Base-by-base conservation (phyloP, 2,797 vertebrate species). In the Pelobates cultripes region DNA sequence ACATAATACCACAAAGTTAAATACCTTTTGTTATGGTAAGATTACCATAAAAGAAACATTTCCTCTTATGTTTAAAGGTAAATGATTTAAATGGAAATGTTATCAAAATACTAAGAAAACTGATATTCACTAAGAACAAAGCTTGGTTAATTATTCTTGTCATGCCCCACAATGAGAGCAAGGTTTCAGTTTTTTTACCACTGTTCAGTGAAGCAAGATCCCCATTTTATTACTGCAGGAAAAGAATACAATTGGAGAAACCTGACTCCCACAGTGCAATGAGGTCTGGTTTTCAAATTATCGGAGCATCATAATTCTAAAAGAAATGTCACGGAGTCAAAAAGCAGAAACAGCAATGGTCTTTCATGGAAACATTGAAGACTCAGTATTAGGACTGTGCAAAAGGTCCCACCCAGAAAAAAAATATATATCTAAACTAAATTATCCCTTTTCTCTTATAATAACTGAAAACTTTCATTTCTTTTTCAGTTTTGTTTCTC, bases 81-180 rank as follows among this genome's bases (percentile, higher is more conserved):
- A 57, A 57, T 3, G 55, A 57, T 57, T 57, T 64, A 28, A 64
- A 64, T 28, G 17, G 40, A 64, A 64, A 17, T 40, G 1, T 67
- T 42, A 43, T n/a, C 70, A 68, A 43, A 68, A 45, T 70, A 69
- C 53, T 69, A 61, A 75, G 64, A 43, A 69, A 44, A 53, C n/a
- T 13, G 47, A 72, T 44, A n/a, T 60, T 55, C 84, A 63, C 84
- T 75, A 83, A 42, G 40, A 83, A 87, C 7, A 74, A 66, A 68
- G 86, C 85, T 68, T 70, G 17, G 3, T 84, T 90, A 87, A 90
- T 90, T 90, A 87, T 85, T 86, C 85, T 82, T 82, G 83, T 84
- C 88, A 85, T 64, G 78, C 68, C 83, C 87, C 89, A 85, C 66
- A 77, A 89, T 60, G 85, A 88, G 86, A 86, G 84, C 82, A 75